phyloP scores from a whole-genome alignment of 2,113 vertebrate genomes.

The Daphoenositta chrysoptera region DNA sequence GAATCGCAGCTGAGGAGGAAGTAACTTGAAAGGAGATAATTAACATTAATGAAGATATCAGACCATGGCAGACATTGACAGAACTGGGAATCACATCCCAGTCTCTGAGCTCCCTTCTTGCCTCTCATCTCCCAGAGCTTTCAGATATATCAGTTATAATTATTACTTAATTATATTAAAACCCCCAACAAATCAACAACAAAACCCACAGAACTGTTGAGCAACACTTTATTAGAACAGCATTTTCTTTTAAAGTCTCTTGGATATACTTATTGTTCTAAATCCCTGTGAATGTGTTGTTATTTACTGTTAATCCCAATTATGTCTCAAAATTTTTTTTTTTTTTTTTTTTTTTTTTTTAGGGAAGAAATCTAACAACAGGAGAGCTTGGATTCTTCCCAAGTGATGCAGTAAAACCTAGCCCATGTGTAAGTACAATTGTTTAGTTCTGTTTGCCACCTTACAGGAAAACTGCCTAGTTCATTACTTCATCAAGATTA shows the following conservation, averaged over 20 bases:
- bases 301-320: neutral
- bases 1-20: neutral
- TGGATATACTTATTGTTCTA: neutral
- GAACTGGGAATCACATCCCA: neutral
- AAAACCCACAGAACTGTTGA: neutral
- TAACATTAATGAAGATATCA: neutral
- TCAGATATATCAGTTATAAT: neutral
- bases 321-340: too few species aligned
- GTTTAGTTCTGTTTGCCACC: neutral
- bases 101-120: neutral
- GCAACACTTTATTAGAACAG: neutral
- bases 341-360: too few species aligned
- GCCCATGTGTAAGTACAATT: slow-evolving; percentile 88
- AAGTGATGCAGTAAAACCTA: slow-evolving; percentile 92
- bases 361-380: slow-evolving; percentile 90
- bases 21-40: neutral
- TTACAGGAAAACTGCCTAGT: neutral
- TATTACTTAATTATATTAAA: neutral
- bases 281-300: neutral
- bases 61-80: neutral
- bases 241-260: neutral
- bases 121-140: neutral
- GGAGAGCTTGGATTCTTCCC: slow-evolving; percentile 96
- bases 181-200: neutral
- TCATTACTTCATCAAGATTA: neutral